Base-by-base conservation (phyloP, 2,113 vertebrate genomes). In the Stigmatopora argus region DNA sequence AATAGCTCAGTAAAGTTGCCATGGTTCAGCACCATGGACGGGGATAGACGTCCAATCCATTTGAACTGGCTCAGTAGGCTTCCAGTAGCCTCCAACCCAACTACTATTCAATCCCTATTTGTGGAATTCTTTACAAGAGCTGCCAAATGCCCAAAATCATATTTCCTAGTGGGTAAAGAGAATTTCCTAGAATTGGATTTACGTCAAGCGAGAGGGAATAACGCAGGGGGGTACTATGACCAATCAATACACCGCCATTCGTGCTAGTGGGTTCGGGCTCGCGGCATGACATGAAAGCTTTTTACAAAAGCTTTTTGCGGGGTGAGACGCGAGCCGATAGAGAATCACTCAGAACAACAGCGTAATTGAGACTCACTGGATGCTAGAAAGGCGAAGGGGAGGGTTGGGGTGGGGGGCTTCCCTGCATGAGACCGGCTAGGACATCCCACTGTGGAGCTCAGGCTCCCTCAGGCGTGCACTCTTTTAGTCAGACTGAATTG, bases 191-290 rank as follows among this genome's bases (percentile, higher is more conserved):
- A 9, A 18, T 51, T 55, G 38, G 2, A 70, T 70, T 68, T 45
- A 23, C 45, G 18, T 21, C 38, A 46, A 6, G 71, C 66, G 65
- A 5, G 84, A 71, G 74, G 83, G 10, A 70, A 79, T 87, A 70
- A 78, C 71, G 18, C 69, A 66, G 64, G 0, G 62, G 77, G 35
- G 14, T 60, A 62, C 85, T 44, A 69, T 73, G 71, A 78, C 86
- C 89, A 88, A 94, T 94, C 94, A 83, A 92, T 93, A 87, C 59
- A 51, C 86, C 77, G 88, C 74, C 62, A 41, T 41, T 38, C 77
- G 49, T 86, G 62, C 69, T 88, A 87, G 81, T 84, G 73, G 4
- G 26, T 75, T 65, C 35, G 75, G 68, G 77, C 88, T 88, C 82
- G 67, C 90, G 85, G 63, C 63, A 41, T 79, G 89, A 83, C 78